Conservation (phyloP, 64 coral and sea anemone species). For the Astreopora myriophthalma region DNA sequence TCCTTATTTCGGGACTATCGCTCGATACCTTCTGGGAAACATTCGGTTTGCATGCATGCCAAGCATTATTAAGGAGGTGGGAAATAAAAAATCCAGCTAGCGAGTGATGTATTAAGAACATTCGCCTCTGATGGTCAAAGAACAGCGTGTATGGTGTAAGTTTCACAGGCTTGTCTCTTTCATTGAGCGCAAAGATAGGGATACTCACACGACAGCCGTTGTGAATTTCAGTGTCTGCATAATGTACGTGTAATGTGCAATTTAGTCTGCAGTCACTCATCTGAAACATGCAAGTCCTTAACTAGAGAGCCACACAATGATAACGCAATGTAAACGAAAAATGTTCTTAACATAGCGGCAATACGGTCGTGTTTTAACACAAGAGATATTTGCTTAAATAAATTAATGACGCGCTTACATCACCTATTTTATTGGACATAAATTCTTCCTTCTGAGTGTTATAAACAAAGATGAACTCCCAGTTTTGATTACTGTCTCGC, state of each 20-base stretch:
- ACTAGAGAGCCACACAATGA: not conserved
- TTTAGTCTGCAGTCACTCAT: not conserved
- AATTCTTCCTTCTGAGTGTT: not conserved
- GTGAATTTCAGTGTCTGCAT: not conserved
- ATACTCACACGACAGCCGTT: too few relatives aligned
- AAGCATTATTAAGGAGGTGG: not conserved
- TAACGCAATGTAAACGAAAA: not conserved
- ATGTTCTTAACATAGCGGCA: not conserved
- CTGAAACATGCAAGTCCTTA: not conserved
- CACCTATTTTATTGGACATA: not conserved
- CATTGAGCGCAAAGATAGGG: not conserved
- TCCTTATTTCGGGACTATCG: not conserved
- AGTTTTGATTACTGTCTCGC: not conserved
- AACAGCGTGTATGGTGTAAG: not conserved
- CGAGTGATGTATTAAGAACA: not conserved
- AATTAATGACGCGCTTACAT: not conserved
- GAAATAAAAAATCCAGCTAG: not conserved
- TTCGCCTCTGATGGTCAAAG: not conserved
- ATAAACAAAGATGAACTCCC: not conserved
- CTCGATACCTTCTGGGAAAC: not conserved
- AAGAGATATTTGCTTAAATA: not conserved
- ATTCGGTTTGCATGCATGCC: not conserved
- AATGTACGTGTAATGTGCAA: not conserved
- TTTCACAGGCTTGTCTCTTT: not conserved
- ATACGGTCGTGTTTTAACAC: not conserved